Percentiles rank a stretch among this genome's conserved stretches.
Evolutionary conservation across 2,113 vertebrate species (phyloP).

Genomic region (Chaetodon auriga): DNA sequence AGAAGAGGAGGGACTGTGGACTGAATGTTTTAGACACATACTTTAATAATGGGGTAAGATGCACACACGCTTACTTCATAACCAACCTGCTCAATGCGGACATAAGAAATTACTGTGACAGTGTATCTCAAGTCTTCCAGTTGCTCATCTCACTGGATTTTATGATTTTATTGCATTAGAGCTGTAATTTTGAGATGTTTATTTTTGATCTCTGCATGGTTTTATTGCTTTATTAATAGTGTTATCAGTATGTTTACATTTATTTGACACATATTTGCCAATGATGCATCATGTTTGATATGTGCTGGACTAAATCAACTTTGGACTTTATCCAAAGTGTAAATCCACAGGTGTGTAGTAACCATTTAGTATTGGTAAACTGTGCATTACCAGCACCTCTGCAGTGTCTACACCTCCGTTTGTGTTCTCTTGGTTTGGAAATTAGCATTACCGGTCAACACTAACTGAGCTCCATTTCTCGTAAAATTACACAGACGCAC

Average conservation of each 20-base stretch:
- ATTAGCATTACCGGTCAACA: background rate
- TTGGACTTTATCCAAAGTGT: background rate
- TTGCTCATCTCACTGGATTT: background rate
- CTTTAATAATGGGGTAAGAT: slow-evolving; percentile 89
- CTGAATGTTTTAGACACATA: slow-evolving; percentile 88
- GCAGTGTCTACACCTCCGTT: background rate
- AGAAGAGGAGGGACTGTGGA: slow-evolving; percentile 88
- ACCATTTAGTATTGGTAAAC: background rate
- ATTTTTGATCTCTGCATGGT: background rate
- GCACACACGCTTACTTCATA: background rate
- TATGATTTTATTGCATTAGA: background rate
- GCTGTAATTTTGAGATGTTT: background rate
- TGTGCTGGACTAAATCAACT: background rate
- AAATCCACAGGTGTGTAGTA: background rate
- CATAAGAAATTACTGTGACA: background rate
- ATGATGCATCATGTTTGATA: background rate
- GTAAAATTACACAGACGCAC: background rate
- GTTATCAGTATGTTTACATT: background rate
- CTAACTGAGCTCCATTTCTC: background rate
- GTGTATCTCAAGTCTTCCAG: background rate
- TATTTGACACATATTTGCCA: background rate
- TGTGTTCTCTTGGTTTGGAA: background rate
- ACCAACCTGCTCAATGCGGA: background rate
- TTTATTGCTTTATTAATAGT: background rate
- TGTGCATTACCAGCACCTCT: background rate